These are phyloP conservation scores for Anabacerthia variegaticeps DNA, from an alignment of 2,797 vertebrate genomes.

Conservation along the genomic window DNA sequence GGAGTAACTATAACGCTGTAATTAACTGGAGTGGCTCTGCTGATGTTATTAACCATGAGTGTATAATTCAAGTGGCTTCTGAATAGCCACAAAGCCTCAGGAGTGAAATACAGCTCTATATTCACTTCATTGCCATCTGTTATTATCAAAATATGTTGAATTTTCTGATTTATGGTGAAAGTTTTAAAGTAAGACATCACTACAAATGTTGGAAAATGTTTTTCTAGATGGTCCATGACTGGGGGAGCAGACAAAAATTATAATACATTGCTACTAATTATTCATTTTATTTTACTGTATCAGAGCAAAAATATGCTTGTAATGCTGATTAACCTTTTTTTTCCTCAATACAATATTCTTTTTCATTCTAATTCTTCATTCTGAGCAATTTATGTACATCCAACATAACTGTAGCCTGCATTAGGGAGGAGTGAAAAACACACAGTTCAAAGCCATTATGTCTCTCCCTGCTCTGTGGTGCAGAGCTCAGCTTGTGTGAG, in stretches of 20 bases:
- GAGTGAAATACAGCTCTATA: slow-evolving; percentile 24
- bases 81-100: slow-evolving; percentile 7
- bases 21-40: slow-evolving; percentile 53
- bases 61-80: slow-evolving; percentile 36
- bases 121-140: slow-evolving; percentile 28
- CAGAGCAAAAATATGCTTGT: neutral
- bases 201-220: neutral
- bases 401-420: neutral
- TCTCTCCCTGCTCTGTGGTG: neutral
- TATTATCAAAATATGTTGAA: slow-evolving; percentile 21
- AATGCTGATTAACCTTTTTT: neutral
- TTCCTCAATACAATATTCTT: neutral
- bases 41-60: slow-evolving; percentile 29
- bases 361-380: slow-evolving; percentile 2
- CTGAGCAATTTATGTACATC: neutral
- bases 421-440: neutral
- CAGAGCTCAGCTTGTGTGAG: neutral
- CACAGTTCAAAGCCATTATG: neutral
- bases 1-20: slow-evolving; percentile 35
- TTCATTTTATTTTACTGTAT: neutral
- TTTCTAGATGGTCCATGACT: neutral
- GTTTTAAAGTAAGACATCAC: neutral
- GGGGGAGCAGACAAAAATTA: neutral
- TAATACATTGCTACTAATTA: neutral
- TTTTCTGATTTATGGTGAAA: slow-evolving; percentile 12